Evolutionary conservation across 2,797 vertebrate genomes (phyloP).

Genomic region (Melanotaenia parkinsoni): DNA sequence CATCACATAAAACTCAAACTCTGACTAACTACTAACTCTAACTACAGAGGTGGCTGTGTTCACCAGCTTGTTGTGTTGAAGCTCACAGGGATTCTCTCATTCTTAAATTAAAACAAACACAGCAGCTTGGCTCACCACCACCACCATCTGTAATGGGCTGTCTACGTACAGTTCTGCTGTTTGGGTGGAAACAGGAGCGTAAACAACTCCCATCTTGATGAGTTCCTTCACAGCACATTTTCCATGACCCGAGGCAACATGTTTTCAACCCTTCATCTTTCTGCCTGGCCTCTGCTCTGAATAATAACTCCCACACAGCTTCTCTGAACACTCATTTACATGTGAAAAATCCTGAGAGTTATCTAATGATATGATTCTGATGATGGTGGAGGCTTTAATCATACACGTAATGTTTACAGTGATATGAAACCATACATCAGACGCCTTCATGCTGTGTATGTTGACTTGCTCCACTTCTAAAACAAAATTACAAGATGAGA

Average conservation of each 20-base stretch:
- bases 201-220: slow-evolving; percentile 19
- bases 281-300: too few species aligned
- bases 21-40: too few species aligned
- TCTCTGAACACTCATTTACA: neutral
- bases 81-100: slow-evolving; percentile 9
- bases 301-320: neutral
- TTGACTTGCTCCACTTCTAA: neutral
- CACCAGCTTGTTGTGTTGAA: neutral
- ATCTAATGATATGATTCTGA: neutral
- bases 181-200: neutral
- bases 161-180: neutral
- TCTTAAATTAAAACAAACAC: slow-evolving; percentile 2
- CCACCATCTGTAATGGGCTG: neutral
- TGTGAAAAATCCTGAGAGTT: neutral
- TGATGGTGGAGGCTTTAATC: neutral
- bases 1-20: neutral
- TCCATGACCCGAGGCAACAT: slow-evolving; percentile 9
- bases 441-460: neutral
- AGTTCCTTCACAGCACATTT: slow-evolving; percentile 4
- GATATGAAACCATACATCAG: neutral
- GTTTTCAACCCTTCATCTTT: neutral
- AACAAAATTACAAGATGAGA: neutral
- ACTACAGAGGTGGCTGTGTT: slow-evolving; percentile 26
- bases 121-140: neutral
- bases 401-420: neutral